A percentile compares a stretch with the other conserved stretches of the same genome.
Evolutionary conservation across 2,888 invertebrate species (phyloP).

Genomic region (Miltochrista miniata): DNA sequence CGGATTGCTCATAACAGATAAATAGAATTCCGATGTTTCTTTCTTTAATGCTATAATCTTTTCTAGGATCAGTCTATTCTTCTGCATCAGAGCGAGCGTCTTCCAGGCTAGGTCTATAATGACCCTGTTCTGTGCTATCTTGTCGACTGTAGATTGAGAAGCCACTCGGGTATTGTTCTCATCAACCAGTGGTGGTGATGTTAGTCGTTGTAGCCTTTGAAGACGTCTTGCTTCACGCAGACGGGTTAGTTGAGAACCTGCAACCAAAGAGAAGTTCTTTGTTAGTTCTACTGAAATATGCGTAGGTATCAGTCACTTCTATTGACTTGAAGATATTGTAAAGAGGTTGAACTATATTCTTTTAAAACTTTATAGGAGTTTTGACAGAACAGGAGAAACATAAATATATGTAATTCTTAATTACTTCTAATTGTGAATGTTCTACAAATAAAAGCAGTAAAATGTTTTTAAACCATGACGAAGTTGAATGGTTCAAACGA

Average conservation of each 20-base stretch:
- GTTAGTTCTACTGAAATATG: not conserved
- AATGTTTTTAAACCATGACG: too few relatives aligned
- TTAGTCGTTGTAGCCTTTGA: conserved; percentile 55
- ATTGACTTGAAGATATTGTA: not conserved
- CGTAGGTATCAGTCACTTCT: not conserved
- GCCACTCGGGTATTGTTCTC: conserved; percentile 29
- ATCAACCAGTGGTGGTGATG: conserved; percentile 45
- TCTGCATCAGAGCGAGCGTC: conserved; percentile 85
- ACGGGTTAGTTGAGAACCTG: conserved; percentile 64
- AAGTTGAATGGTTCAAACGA: too few relatives aligned
- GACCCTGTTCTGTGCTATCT: conserved; percentile 68
- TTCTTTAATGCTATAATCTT: conserved; percentile 84
- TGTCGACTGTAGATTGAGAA: conserved; percentile 48
- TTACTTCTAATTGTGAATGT: too few relatives aligned
- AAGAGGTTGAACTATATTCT: too few relatives aligned
- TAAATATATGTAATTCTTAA: too few relatives aligned
- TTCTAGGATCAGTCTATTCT: conserved; percentile 84
- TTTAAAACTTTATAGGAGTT: too few relatives aligned
- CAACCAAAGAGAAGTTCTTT: conserved; percentile 41
- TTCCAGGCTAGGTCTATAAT: conserved; percentile 85
- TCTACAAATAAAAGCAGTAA: too few relatives aligned
- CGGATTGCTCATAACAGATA: conserved; percentile 83
- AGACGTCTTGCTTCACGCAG: conserved; percentile 68
- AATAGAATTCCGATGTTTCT: conserved; percentile 85
- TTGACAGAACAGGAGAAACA: too few relatives aligned